These are phyloP conservation scores for Urocyon cinereoargenteus DNA, from an alignment of 2,797 vertebrate species.

Conservation along the genomic window DNA sequence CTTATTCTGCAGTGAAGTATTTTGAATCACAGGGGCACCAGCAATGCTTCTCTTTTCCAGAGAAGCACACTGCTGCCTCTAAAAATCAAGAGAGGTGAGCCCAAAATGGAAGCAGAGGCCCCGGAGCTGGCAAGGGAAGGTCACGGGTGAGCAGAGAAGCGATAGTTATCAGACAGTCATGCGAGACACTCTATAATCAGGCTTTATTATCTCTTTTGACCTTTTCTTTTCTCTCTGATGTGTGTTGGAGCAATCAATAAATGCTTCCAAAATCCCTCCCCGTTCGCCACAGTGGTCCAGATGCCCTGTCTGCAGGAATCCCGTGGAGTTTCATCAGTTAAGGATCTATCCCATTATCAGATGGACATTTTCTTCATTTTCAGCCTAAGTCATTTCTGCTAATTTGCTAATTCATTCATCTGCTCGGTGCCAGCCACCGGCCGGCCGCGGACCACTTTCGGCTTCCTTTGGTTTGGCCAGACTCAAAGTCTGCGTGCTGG, in stretches of 20 bases:
- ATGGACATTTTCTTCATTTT: constrained; percentile 16
- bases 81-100: not conserved
- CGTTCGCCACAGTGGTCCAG: not conserved
- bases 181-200: not conserved
- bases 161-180: not conserved
- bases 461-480: constrained; percentile 24
- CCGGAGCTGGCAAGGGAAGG: not conserved
- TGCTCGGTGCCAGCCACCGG: constrained; percentile 22
- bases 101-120: not conserved
- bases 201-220: not conserved
- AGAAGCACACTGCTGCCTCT: not conserved
- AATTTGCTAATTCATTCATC: constrained; percentile 65
- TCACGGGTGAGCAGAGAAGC: not conserved
- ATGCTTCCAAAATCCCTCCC: not conserved
- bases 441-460: not conserved
- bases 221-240: not conserved
- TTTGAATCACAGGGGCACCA: not conserved
- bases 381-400: constrained; percentile 31
- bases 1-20: not conserved
- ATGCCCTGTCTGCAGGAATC: not conserved
- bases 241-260: not conserved
- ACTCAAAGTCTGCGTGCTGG: not conserved
- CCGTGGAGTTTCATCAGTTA: not conserved
- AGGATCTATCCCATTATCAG: not conserved
- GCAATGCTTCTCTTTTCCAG: not conserved